Evolutionary conservation across 2,888 invertebrate species (phyloP).

Genomic region (Enchytraeus crypticus): DNA sequence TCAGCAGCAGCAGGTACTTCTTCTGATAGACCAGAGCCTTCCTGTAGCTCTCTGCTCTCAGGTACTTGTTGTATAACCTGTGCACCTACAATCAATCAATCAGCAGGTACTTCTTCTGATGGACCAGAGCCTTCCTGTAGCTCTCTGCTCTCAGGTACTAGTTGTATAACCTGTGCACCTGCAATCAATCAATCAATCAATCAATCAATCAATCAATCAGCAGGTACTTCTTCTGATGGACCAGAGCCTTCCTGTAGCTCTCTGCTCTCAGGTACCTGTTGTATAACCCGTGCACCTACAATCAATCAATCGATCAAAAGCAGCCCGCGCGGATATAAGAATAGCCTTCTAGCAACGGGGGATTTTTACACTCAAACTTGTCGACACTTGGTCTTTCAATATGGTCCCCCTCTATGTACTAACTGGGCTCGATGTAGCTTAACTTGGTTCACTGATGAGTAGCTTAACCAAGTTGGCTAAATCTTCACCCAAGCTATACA

Average conservation of each 20-base stretch:
- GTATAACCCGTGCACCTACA: slow-evolving; percentile 42
- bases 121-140: slow-evolving; percentile 74
- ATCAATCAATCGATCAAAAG: too few relatives aligned
- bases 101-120: slow-evolving; percentile 80
- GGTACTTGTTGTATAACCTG: slow-evolving; percentile 54
- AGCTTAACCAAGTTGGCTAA: too few relatives aligned
- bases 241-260: slow-evolving; percentile 75
- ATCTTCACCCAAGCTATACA: too few relatives aligned
- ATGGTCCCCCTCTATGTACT: too few relatives aligned
- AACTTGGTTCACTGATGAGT: too few relatives aligned
- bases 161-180: slow-evolving; percentile 44
- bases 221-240: slow-evolving; percentile 82
- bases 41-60: slow-evolving; percentile 73
- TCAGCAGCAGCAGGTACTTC: slow-evolving; percentile 67
- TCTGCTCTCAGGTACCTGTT: slow-evolving; percentile 66
- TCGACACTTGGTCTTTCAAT: too few relatives aligned
- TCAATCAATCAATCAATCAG: too few relatives aligned
- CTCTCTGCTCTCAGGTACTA: slow-evolving; percentile 72
- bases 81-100: slow-evolving; percentile 50
- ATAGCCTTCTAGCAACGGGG: too few relatives aligned
- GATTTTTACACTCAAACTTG: too few relatives aligned
- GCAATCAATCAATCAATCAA: too few relatives aligned
- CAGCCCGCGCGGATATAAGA: too few relatives aligned
- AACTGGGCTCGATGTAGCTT: too few relatives aligned
- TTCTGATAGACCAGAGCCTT: slow-evolving; percentile 86